Evolutionary conservation across 2,888 invertebrate genomes (phyloP), one percentile per base, ranked within the genome.

Genomic region (Labia minor): DNA sequence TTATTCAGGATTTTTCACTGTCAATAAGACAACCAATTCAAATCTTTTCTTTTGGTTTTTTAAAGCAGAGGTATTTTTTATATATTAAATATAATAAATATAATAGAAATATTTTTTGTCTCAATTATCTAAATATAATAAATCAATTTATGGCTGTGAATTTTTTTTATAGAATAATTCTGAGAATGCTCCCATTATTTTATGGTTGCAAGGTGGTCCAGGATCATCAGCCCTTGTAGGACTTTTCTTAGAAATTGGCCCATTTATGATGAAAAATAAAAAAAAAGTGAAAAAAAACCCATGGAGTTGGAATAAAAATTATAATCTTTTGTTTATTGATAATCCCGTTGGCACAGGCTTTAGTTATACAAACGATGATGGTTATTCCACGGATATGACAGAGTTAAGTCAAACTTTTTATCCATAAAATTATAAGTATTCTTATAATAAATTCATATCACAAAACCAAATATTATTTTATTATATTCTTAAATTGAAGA

Each of bases 11-110:
- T 86, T 82, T 72, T 78, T 87, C 65, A 86, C 85, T 0, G 82
- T 86, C 14, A 80, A 86, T 72, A 78, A 81, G 69, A 76, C 75
- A 1, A 80, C 77, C 71, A 77, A 82, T 67, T 83, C 84, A 1
- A 84, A 86, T 74, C 76, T 83, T 69, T 86, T 83, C 75, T 85
- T 86, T 76, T 86, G 86, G 86, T 86, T 84, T 72, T 85, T 86
- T 72, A 84, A 84, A 16, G 78, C 85, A 0, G 72, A 67, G 67
- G 68, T 68, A 14, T 21, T 49, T n/a, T n/a, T n/a, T n/a, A n/a
- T n/a, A n/a, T n/a, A n/a, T n/a, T n/a, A n/a, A n/a, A n/a, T n/a
- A n/a, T n/a, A n/a, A n/a, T n/a, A n/a, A n/a, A n/a, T n/a, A n/a
- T n/a, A n/a, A n/a, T n/a, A n/a, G n/a, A n/a, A n/a, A n/a, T n/a